These are phyloP conservation scores for Tachina lurida DNA, from an alignment of 2,888 invertebrate species.

Conservation along the genomic window DNA sequence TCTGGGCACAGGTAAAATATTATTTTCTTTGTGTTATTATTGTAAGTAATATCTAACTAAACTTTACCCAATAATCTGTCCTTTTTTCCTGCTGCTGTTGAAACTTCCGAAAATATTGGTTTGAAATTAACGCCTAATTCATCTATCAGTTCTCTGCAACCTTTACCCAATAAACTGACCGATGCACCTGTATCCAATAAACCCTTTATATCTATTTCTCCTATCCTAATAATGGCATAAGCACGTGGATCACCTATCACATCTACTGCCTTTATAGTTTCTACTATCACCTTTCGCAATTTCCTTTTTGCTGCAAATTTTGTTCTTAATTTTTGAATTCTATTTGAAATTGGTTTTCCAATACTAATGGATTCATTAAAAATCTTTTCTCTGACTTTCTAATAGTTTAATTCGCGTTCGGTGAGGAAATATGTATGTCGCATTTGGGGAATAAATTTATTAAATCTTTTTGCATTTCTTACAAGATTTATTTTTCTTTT, in stretches of 20 bases:
- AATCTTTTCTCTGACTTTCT: constrained; percentile 2
- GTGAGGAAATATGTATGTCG: background rate
- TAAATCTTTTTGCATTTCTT: background rate
- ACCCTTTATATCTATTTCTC: background rate
- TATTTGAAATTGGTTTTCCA: background rate
- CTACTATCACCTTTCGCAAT: background rate
- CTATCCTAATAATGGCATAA: background rate
- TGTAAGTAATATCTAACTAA: background rate
- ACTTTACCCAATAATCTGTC: constrained; percentile 8
- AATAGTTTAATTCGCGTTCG: background rate
- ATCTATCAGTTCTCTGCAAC: constrained; percentile 31
- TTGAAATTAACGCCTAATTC: background rate
- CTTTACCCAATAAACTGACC: constrained; percentile 19
- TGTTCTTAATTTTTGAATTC: background rate
- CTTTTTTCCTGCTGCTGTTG: constrained; percentile 15
- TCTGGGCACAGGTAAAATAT: constrained; percentile 28
- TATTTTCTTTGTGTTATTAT: background rate
- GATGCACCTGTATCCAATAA: constrained; percentile 33
- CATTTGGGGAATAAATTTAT: constrained; percentile 15
- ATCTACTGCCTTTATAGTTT: background rate
- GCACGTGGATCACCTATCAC: background rate
- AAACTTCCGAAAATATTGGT: constrained; percentile 2
- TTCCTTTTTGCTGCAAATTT: background rate
- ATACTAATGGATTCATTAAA: background rate
- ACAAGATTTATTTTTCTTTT: background rate